Conservation (phyloP, 2,797 vertebrate species). For the Peromyscus melanophrys region DNA sequence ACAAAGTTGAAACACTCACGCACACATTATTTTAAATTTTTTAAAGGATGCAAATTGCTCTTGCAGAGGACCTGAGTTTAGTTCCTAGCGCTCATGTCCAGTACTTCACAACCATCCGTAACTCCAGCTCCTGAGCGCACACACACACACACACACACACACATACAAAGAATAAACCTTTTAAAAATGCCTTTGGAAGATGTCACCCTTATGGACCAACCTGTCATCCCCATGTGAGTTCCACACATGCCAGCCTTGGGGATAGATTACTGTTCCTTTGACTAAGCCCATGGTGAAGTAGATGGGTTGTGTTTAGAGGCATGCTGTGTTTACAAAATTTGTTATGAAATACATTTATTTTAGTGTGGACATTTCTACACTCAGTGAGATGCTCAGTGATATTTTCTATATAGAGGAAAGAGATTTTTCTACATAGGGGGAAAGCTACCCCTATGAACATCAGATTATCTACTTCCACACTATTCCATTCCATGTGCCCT, state of each 20-base stretch:
- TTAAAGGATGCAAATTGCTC: background rate
- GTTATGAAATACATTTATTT: background rate
- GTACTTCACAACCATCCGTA: background rate
- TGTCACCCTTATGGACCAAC: background rate
- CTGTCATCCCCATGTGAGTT: background rate
- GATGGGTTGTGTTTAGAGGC: background rate
- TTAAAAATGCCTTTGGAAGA: background rate
- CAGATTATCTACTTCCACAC: fast-evolving
- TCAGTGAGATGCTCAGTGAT: background rate
- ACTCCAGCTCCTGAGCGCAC: background rate
- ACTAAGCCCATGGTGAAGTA: fast-evolving
- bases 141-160: background rate
- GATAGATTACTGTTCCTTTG: background rate
- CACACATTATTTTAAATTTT: background rate
- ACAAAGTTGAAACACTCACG: background rate
- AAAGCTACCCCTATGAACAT: background rate
- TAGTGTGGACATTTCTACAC: background rate
- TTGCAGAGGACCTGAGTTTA: background rate
- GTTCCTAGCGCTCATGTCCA: background rate
- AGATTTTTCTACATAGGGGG: too few relatives aligned
- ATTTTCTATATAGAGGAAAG: too few relatives aligned
- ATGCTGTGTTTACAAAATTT: background rate
- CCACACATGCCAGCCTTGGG: background rate
- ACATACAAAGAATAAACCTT: background rate
- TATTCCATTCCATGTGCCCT: fast-evolving